phyloP scores from a whole-genome alignment of 92 coral and sea anemone genomes.

The Porites cylindrica region DNA sequence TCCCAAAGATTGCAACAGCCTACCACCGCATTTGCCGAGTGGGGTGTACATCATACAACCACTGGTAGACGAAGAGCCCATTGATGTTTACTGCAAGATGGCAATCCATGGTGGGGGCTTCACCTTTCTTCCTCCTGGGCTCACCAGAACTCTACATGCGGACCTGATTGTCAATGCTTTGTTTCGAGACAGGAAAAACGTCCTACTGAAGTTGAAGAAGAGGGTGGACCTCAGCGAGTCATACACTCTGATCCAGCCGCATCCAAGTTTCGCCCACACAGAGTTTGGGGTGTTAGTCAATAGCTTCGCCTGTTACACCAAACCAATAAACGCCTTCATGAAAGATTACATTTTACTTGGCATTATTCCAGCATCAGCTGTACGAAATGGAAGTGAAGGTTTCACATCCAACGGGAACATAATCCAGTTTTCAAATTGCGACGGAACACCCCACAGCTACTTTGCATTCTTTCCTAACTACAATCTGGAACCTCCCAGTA shows the following conservation, averaged over 20 bases:
- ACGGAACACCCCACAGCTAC: conserved; percentile 58
- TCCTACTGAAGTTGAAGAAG: no score
- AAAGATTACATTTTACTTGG: not conserved
- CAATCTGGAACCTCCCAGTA: conserved; percentile 33
- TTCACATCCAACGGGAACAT: conserved; percentile 51
- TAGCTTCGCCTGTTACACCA: conserved; percentile 20
- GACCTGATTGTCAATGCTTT: conserved; percentile 31
- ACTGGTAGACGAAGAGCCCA: not conserved
- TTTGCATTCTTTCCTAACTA: conserved; percentile 74
- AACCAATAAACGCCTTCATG: not conserved
- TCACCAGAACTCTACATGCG: not conserved
- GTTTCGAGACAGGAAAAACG: no score
- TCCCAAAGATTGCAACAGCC: not conserved
- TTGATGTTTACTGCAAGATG: conserved; percentile 66
- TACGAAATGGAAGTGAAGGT: not conserved
- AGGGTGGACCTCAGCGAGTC: no score
- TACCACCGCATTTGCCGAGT: conserved; percentile 6
- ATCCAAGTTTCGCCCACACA: not conserved
- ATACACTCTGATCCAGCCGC: no score
- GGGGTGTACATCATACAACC: conserved; percentile 52
- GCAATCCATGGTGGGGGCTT: conserved; percentile 63
- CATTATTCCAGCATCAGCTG: not conserved
- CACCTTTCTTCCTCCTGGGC: conserved; percentile 65
- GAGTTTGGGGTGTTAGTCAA: not conserved
- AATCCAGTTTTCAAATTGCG: conserved; percentile 56